These are phyloP conservation scores for Cydia pomonella DNA, from an alignment of 1,140 invertebrate genomes.

Conservation along the genomic window DNA sequence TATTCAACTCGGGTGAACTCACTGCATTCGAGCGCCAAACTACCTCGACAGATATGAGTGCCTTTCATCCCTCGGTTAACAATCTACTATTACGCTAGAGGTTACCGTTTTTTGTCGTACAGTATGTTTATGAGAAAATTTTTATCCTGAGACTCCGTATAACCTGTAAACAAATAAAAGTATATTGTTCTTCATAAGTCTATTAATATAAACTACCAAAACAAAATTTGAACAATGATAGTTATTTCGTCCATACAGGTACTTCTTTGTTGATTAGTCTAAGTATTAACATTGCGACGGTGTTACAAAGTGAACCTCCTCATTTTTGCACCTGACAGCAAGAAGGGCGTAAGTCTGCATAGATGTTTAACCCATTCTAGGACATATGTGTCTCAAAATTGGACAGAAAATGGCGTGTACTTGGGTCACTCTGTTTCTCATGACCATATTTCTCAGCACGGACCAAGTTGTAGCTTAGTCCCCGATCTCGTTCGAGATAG, in stretches of 20 bases:
- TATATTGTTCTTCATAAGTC: too few species aligned
- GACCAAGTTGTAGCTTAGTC: slow-evolving; percentile 39
- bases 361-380: neutral
- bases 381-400: neutral
- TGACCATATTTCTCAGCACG: slow-evolving; percentile 11
- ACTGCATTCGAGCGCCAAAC: too few species aligned
- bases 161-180: too few species aligned
- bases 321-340: neutral
- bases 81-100: too few species aligned
- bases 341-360: neutral
- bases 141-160: too few species aligned
- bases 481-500: slow-evolving; percentile 68
- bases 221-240: too few species aligned
- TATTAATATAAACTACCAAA: too few species aligned
- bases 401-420: neutral
- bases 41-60: too few species aligned
- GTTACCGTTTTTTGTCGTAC: too few species aligned
- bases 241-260: neutral
- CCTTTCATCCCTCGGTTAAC: too few species aligned
- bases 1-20: too few species aligned
- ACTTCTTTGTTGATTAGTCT: slow-evolving; percentile 4
- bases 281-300: slow-evolving; percentile 30
- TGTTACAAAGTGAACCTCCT: slow-evolving; percentile 27
- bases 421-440: neutral
- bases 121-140: too few species aligned